A percentile compares a stretch with the other conserved stretches of the same genome.
Conservation (phyloP, 2,797 vertebrate genomes). For the Protosalanx chinensis region DNA sequence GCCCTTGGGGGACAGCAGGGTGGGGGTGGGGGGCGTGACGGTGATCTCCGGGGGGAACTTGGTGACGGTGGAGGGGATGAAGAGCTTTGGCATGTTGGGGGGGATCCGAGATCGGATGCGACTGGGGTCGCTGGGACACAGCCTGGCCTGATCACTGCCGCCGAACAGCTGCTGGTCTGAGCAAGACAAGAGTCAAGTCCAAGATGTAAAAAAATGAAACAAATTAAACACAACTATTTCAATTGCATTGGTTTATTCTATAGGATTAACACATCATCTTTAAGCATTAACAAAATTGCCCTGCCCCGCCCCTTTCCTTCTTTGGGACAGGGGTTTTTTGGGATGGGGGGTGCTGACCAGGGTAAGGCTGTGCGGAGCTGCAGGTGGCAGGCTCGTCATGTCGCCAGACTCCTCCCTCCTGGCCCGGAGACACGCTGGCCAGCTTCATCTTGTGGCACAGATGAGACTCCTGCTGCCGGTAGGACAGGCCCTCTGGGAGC, state of each 20-base stretch:
- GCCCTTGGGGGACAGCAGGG: slow-evolving; percentile 96
- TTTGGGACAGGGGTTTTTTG: no score
- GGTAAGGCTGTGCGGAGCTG: slow-evolving; percentile 68
- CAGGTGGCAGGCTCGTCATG: slow-evolving; percentile 75
- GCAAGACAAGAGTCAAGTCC: slow-evolving; percentile 55
- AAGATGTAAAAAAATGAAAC: background rate
- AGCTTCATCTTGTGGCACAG: slow-evolving; percentile 87
- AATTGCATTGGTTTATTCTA: no score
- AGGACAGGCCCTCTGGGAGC: slow-evolving; percentile 75
- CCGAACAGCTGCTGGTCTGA: slow-evolving; percentile 72
- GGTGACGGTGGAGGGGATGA: slow-evolving; percentile 88
- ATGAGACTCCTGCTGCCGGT: slow-evolving; percentile 82
- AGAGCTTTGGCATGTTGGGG: slow-evolving; percentile 95
- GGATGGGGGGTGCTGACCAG: slow-evolving; percentile 69
- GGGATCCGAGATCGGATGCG: slow-evolving; percentile 85
- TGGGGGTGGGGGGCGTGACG: slow-evolving; percentile 95
- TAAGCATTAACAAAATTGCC: no score
- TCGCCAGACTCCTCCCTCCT: slow-evolving; percentile 72
- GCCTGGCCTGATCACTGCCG: slow-evolving; percentile 74
- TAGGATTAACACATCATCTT: no score
- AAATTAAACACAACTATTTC: no score
- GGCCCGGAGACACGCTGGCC: slow-evolving; percentile 70
- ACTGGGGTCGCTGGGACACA: slow-evolving; percentile 69
- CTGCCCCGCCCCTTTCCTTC: no score
- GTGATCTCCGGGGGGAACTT: slow-evolving; percentile 99